Evolutionary conservation across 2,888 invertebrate genomes (phyloP), one percentile per base, ranked within the genome.

Genomic region (Diaprepes abbreviatus): DNA sequence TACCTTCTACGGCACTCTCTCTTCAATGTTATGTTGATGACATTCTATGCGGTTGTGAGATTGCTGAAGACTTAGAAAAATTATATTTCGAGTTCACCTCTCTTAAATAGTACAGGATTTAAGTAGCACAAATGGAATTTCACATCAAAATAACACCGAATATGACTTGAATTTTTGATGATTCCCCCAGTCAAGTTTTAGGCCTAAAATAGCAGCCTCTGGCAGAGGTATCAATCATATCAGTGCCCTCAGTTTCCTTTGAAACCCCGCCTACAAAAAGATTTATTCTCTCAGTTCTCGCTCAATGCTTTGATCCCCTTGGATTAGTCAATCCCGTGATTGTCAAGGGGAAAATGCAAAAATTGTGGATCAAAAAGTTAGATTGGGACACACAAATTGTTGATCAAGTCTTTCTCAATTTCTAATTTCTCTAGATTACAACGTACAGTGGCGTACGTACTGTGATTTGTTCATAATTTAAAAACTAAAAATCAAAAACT

Each of bases 401-500:
- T 38, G 40, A 28, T 28, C 9, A 24, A 35, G 3, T 16, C 50
- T 21, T 71, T 66, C 24, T 6, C 33, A 21, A 31, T 71, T 66
- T 52, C 64, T 58, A 9, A 35, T 24, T 21, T 70, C 21, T 33
- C 17, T 1, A n/a, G n/a, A n/a, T n/a, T n/a, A n/a, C n/a, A n/a
- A n/a, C n/a, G n/a, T n/a, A n/a, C n/a, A n/a, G n/a, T 71, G 7
- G 67, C 66, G 3, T 55, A 54, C 12, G 10, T 54, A 6, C 16
- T 66, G 3, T 55, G 70, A 38, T 70, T 70, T 55, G n/a, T 48
- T 6, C 12, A 55, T 40, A 66, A 60, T 16, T 12, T 21, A 9
- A 45, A 55, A 19, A 55, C 33, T 10, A 14, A 14, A 16, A 17
- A 19, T 17, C 4, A 3, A 14, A 55, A 40, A 31, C 1, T n/a